Evolutionary conservation across 2,888 invertebrate genomes (phyloP).

Genomic region (Protophormia terraenovae): DNA sequence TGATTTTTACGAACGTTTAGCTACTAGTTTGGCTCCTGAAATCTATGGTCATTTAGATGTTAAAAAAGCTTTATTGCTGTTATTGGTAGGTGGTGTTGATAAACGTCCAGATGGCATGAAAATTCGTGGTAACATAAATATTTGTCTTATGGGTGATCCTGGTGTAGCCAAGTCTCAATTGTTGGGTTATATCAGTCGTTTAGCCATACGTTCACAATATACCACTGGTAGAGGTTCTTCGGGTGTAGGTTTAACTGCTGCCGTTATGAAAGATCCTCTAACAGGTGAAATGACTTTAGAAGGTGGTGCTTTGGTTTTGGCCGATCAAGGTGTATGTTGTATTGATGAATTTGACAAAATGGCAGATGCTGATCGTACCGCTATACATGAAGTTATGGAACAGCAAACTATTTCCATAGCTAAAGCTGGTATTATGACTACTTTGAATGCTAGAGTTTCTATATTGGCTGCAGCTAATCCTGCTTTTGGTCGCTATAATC

Average conservation of each 20-base stretch:
- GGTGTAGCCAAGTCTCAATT: conserved; percentile 99
- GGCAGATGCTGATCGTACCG: conserved; percentile 96
- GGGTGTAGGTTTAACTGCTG: conserved; percentile 99
- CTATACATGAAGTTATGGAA: conserved; percentile 99
- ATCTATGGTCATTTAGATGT: conserved; percentile 99
- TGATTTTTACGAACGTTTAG: conserved; percentile 95
- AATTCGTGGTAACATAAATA: conserved; percentile 97
- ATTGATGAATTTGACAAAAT: conserved; percentile 99
- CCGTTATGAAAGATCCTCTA: conserved; percentile 97
- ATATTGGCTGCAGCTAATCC: conserved; percentile 99
- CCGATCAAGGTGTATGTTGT: conserved; percentile 98
- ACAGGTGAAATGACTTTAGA: conserved; percentile 99
- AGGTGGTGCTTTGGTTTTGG: conserved; percentile 97
- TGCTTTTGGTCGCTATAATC: conserved; percentile 98
- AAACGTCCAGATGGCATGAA: conserved; percentile 96
- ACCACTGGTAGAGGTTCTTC: conserved; percentile 98
- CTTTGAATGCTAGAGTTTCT: conserved; percentile 97
- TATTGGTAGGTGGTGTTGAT: conserved; percentile 96
- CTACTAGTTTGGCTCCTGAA: conserved; percentile 97
- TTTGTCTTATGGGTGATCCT: conserved; percentile 99
- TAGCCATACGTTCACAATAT: conserved; percentile 96
- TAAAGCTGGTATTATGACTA: conserved; percentile 99
- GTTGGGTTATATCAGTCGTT: conserved; percentile 94
- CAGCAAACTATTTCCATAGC: conserved; percentile 99
- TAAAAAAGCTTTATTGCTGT: conserved; percentile 95